phyloP scores from a whole-genome alignment of 1,140 invertebrate genomes.

The Drosophila bipectinata region DNA sequence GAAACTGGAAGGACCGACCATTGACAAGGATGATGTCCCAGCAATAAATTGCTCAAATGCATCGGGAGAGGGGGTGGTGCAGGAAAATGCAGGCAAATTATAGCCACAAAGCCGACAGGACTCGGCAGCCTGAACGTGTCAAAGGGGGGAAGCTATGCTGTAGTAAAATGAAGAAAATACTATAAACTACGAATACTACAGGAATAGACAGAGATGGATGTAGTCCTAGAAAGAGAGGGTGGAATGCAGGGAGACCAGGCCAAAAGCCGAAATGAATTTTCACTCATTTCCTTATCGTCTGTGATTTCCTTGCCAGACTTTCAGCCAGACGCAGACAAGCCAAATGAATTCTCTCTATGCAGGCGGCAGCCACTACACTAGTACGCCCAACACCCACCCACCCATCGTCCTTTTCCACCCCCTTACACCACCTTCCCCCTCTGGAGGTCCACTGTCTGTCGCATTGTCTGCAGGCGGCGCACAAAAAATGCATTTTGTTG shows the following conservation, averaged over 20 bases:
- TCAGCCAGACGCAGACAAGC: conserved; percentile 43
- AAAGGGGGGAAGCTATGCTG: conserved; percentile 11
- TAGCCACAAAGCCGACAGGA: conserved; percentile 31
- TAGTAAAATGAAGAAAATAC: conserved; percentile 43
- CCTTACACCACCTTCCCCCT: not conserved
- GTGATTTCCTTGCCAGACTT: conserved; percentile 78
- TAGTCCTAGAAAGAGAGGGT: not conserved
- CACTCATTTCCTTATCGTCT: conserved; percentile 82
- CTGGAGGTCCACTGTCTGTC: conserved; percentile 29
- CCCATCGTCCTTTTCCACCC: not conserved
- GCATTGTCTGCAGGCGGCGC: conserved; percentile 66
- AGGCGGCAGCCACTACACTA: conserved; percentile 43
- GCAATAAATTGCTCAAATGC: conserved; percentile 78
- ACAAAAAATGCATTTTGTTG: conserved; percentile 80
- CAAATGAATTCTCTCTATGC: conserved; percentile 80
- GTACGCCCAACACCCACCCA: not conserved
- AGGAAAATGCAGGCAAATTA: conserved; percentile 71
- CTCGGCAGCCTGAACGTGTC: conserved; percentile 22
- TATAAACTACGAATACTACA: conserved; percentile 38
- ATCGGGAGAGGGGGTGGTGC: conserved; percentile 11
- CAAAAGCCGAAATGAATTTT: conserved; percentile 74
- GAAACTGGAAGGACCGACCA: conserved; percentile 10
- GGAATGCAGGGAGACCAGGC: not conserved
- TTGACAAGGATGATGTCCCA: conserved; percentile 44
- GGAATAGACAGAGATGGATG: conserved; percentile 3